A percentile compares a stretch with the other conserved stretches of the same genome.
Conservation (phyloP, 2,888 invertebrate genomes). For the Xanthorhoe designata region DNA sequence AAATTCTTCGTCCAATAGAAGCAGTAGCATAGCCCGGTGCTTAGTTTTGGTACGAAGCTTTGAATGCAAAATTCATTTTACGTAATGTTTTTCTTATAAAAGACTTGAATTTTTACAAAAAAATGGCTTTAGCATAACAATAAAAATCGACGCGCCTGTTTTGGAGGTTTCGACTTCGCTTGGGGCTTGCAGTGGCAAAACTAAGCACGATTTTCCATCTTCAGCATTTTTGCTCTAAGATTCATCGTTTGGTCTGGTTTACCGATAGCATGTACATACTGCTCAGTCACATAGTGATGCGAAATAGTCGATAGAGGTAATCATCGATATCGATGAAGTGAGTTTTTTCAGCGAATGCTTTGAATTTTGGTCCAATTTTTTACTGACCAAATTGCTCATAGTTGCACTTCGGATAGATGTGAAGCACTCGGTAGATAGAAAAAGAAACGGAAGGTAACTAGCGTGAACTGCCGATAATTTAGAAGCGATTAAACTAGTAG, state of each 20-base stretch:
- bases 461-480: conserved; percentile 73
- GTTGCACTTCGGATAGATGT: conserved; percentile 73
- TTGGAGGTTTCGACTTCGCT: conserved; percentile 38
- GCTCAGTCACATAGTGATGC: conserved; percentile 66
- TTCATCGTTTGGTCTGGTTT: conserved; percentile 46
- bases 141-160: conserved; percentile 28
- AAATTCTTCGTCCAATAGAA: conserved; percentile 81
- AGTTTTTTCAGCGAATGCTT: conserved; percentile 61
- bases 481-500: conserved; percentile 51
- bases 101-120: conserved; percentile 41
- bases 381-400: conserved; percentile 78
- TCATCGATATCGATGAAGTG: conserved; percentile 40
- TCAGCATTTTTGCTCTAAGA: conserved; percentile 63
- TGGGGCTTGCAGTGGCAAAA: conserved; percentile 61
- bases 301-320: conserved; percentile 44
- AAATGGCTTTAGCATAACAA: conserved; percentile 44
- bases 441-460: conserved; percentile 58
- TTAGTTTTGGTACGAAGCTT: conserved; percentile 67
- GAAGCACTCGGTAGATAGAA: conserved; percentile 73
- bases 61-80: conserved; percentile 32
- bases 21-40: conserved; percentile 69
- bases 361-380: conserved; percentile 69
- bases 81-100: conserved; percentile 30
- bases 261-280: conserved; percentile 66
- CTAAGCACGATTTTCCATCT: conserved; percentile 66